These are phyloP conservation scores for Mactra quadrangularis DNA, from an alignment of 1,140 invertebrate genomes.

Conservation along the genomic window DNA sequence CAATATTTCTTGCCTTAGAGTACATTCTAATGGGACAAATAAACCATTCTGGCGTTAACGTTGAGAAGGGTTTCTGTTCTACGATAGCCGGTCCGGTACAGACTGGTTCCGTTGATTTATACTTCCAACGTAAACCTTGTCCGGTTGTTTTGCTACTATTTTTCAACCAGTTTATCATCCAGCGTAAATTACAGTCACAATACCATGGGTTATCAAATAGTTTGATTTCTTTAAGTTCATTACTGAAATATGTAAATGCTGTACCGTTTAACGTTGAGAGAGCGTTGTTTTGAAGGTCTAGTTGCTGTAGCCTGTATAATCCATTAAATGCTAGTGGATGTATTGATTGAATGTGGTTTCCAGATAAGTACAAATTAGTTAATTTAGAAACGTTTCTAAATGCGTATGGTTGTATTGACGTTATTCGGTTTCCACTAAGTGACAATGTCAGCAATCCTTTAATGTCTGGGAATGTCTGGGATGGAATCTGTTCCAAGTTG, in stretches of 20 bases:
- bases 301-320: constrained; percentile 65
- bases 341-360: constrained; percentile 71
- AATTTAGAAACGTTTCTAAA: constrained; percentile 69
- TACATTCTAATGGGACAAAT: constrained; percentile 68
- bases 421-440: constrained; percentile 74
- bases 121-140: constrained; percentile 65
- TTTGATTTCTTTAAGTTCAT: constrained; percentile 62
- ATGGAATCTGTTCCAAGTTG: constrained; percentile 68
- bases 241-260: constrained; percentile 62
- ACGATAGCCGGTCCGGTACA: constrained; percentile 66
- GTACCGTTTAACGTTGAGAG: constrained; percentile 61
- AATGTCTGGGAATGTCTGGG: constrained; percentile 64
- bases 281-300: constrained; percentile 76
- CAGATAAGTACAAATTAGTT: constrained; percentile 70
- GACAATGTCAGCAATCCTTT: constrained; percentile 64
- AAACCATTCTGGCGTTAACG: constrained; percentile 57
- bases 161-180: constrained; percentile 74
- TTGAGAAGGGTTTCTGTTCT: constrained; percentile 53
- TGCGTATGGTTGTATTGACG: constrained; percentile 63
- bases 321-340: constrained; percentile 67
- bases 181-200: constrained; percentile 79
- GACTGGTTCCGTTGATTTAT: constrained; percentile 54
- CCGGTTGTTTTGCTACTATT: constrained; percentile 44
- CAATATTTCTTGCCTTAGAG: constrained; percentile 62
- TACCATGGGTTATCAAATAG: constrained; percentile 79